Conservation (phyloP, 2,888 invertebrate species). For the Stenolophus ochropezus region DNA sequence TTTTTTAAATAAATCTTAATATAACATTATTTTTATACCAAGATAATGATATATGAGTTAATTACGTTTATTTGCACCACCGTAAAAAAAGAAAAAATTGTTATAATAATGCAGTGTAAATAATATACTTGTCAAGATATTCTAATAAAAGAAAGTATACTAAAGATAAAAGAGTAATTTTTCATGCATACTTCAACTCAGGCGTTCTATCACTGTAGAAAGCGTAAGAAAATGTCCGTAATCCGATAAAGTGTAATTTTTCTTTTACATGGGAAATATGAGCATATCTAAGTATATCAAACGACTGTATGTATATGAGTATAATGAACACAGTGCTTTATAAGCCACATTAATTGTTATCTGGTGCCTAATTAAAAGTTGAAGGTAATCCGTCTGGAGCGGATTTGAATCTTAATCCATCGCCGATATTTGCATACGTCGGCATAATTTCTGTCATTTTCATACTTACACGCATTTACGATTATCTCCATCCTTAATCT, state of each 20-base stretch:
- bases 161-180: neutral
- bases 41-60: too few species aligned
- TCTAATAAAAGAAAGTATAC: neutral
- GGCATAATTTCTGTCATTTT: constrained; percentile 57
- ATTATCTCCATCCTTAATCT: constrained; percentile 48
- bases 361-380: constrained; percentile 46
- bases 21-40: too few species aligned
- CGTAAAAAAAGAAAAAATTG: neutral
- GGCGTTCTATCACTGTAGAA: neutral
- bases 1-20: too few species aligned
- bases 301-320: neutral
- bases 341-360: constrained; percentile 29
- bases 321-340: constrained; percentile 3
- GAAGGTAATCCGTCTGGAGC: constrained; percentile 47
- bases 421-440: constrained; percentile 50
- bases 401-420: constrained; percentile 48
- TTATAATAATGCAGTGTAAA: neutral
- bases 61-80: neutral
- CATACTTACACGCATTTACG: constrained; percentile 49
- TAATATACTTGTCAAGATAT: neutral
- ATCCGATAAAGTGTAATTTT: neutral
- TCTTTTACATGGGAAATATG: neutral
- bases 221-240: neutral
- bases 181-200: neutral
- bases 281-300: neutral